phyloP scores from a whole-genome alignment of 2,113 vertebrate genomes.

The Tiliqua scincoides region DNA sequence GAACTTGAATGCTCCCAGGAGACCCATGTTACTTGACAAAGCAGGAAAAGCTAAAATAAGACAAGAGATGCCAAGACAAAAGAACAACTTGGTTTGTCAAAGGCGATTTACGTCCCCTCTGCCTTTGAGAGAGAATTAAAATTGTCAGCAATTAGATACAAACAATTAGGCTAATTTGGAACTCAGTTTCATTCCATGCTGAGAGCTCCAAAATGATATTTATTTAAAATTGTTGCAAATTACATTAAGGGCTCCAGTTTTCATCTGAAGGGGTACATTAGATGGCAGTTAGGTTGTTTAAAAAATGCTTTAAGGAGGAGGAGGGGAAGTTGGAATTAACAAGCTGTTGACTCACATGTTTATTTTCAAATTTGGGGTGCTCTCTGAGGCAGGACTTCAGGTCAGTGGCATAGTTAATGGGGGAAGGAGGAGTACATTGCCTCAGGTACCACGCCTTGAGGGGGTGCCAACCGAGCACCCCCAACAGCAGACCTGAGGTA shows the following conservation, averaged over 20 bases:
- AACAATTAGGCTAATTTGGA: constrained; percentile 19
- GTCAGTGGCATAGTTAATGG: too few relatives aligned
- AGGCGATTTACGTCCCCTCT: constrained; percentile 17
- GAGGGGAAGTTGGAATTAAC: neutral
- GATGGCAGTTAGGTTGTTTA: neutral
- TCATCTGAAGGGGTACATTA: neutral
- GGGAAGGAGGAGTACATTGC: too few relatives aligned
- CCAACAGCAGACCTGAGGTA: too few relatives aligned
- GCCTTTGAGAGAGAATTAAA: constrained; percentile 10
- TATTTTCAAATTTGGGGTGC: neutral
- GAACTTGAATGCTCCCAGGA: constrained; percentile 1
- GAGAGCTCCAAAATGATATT: neutral
- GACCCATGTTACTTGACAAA: neutral
- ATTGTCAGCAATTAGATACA: constrained; percentile 24
- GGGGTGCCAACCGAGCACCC: too few relatives aligned
- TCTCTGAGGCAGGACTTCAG: neutral
- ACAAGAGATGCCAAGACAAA: neutral
- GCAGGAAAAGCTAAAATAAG: neutral
- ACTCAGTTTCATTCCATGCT: neutral
- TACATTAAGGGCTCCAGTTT: neutral
- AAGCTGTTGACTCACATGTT: neutral
- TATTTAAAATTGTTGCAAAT: neutral
- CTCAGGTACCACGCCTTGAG: too few relatives aligned
- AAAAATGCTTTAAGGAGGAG: neutral
- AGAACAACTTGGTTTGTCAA: neutral